These are phyloP conservation scores for Cyphomyrmex costatus DNA, from an alignment of 1,140 invertebrate genomes.

Conservation along the genomic window DNA sequence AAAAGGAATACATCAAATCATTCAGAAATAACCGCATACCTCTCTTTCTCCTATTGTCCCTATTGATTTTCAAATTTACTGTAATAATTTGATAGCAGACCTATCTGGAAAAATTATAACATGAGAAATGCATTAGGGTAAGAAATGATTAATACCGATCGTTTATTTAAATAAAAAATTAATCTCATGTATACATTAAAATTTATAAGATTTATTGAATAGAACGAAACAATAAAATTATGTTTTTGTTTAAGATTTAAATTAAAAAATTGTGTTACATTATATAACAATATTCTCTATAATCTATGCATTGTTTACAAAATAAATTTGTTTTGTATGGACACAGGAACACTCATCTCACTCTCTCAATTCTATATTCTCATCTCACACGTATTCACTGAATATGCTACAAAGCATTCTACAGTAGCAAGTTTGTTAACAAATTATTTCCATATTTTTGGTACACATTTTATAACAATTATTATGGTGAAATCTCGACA, in stretches of 20 bases:
- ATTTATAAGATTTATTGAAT: slow-evolving; percentile 65
- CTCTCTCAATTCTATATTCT: slow-evolving; percentile 50
- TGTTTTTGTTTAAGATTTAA: slow-evolving; percentile 17
- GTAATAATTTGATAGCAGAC: too few relatives aligned
- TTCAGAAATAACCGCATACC: not conserved
- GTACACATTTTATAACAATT: slow-evolving; percentile 45
- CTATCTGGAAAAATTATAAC: not conserved
- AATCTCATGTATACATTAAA: not conserved
- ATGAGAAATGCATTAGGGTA: not conserved
- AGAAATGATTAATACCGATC: slow-evolving; percentile 33
- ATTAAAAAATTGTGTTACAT: slow-evolving; percentile 68
- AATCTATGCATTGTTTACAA: slow-evolving; percentile 62
- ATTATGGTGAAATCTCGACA: not conserved
- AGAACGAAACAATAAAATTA: slow-evolving; percentile 60
- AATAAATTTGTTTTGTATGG: slow-evolving; percentile 50
- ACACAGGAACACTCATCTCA: slow-evolving; percentile 55
- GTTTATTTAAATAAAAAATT: slow-evolving; percentile 21
- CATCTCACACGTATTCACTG: slow-evolving; percentile 53
- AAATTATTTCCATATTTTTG: slow-evolving; percentile 45
- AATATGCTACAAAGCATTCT: slow-evolving; percentile 41
- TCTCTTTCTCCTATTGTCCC: too few relatives aligned
- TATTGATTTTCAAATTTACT: slow-evolving; percentile 1
- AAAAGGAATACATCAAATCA: not conserved
- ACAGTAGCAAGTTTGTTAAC: slow-evolving; percentile 41
- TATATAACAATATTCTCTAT: slow-evolving; percentile 54